Evolutionary conservation across 2,113 vertebrate species (phyloP), one percentile per base, ranked within the genome.

Genomic region (Menidia beryllina): DNA sequence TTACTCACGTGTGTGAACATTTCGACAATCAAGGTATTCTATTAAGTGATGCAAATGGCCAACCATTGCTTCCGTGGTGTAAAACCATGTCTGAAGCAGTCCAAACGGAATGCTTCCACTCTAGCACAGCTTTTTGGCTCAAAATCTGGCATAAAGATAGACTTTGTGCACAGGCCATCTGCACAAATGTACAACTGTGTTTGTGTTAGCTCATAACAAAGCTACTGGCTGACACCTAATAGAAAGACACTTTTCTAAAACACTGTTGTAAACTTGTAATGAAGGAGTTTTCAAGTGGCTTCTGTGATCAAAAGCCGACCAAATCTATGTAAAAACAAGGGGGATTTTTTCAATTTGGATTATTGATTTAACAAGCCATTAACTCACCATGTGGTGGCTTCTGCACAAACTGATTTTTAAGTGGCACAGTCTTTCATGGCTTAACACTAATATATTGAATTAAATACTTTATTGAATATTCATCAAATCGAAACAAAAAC

Each of bases 31-130:
- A 77, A 79, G 77, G 70, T 81, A 62, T 69, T 86, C 39, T 63
- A 24, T 78, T 75, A 78, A 81, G 86, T 81, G 73, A 86, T 79
- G 67, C 63, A 82, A 63, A 81, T 61, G 12, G 49, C 69, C 48
- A 75, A 63, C 23, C 48, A 72, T 39, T 54, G 57, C 34, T 56
- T 62, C 51, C 14, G 19, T 41, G 52, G 54, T 81, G 60, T 79
- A 60, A 81, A 78, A 73, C 50, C 39, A 39, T 30, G 59, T 66
- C 58, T 41, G 49, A 65, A 77, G 75, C 55, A 5, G 20, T 58
- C 49, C 65, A 30, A 30, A 30, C 8, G 30, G 8, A 30, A 30
- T 30, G 30, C 30, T n/a, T n/a, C 47, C 60, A 52, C 36, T 71
- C 49, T 57, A 56, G 45, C 57, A 61, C 26, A 27, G n/a, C 50